phyloP scores from a whole-genome alignment of 1,140 invertebrate species.

The Aphis gossypii region DNA sequence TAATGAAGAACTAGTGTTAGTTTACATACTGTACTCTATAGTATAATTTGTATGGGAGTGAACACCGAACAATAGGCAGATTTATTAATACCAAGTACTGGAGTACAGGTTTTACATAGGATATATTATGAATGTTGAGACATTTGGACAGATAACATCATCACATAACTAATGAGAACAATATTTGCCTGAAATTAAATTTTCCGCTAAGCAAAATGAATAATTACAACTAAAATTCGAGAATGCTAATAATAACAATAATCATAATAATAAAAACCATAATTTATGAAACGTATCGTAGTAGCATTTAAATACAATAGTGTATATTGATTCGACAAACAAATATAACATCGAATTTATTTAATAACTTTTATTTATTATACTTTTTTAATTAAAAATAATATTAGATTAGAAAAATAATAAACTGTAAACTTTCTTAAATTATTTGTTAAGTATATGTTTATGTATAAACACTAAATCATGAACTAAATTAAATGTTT shows the following conservation, averaged over 20 bases:
- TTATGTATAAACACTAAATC: no score
- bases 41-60: background rate
- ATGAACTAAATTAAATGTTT: no score
- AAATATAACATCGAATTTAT: background rate
- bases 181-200: background rate
- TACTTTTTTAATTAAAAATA: background rate
- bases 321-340: background rate
- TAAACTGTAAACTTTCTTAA: no score
- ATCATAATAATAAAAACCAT: constrained; percentile 15
- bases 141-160: constrained; percentile 11
- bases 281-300: background rate
- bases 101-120: background rate
- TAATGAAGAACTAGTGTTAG: background rate
- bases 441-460: background rate
- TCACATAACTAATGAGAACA: constrained; percentile 17
- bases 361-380: background rate
- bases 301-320: background rate
- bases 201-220: background rate
- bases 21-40: background rate
- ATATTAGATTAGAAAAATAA: background rate
- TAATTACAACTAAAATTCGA: background rate
- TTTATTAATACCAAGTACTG: constrained; percentile 27
- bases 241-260: background rate
- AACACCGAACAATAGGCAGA: constrained; percentile 2
- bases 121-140: constrained; percentile 27